Evolutionary conservation across 2,797 vertebrate species (phyloP), one percentile per base, ranked within the genome.

Genomic region (Brachyrhaphis roseni): DNA sequence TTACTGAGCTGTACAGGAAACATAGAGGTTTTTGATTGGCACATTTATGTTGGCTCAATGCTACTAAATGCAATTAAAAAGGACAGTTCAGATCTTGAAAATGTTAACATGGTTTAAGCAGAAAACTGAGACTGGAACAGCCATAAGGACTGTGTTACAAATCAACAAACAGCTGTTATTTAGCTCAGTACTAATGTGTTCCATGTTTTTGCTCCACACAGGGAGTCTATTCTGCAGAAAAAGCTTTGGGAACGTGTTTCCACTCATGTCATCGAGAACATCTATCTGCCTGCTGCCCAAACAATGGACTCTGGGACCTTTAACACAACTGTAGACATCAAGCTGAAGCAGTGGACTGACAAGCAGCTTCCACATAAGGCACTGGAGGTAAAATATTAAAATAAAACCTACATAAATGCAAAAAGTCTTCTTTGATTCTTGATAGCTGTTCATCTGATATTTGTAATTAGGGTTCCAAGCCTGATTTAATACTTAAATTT

Each of bases 261-360:
- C 34, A 99, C 97, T 18, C 98, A 99, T 62, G 98, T 99, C 90
- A 99, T 99, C 78, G 98, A 99, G 92, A 99, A 99, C 91, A 99
- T 99, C 92, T 99, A 99, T 92, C 96, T 99, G 80, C 98, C 98
- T 49, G 98, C 98, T 81, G 98, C 98, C 28, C 98, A 99, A 93
- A 97, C 98, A 71, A 95, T 95, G 91, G 98, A 99, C 91, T 97
- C 98, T 0, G 98, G 98, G 62, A 99, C 98, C 18, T 99, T 99
- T 90, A 99, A 99, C 94, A 99, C 98, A 79, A 99, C 98, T 0
- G 97, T 99, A 68, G 98, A 99, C 91, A 99, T 99, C 91, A 99
- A 98, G 90, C 96, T 99, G 72, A 99, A 99, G 87, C 98, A 99
- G 91, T 99, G 98, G 98, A 99, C 98, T 0, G 98, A 99, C 95